phyloP scores from a whole-genome alignment of 2,888 invertebrate genomes.

The Penaeus monodon region DNA sequence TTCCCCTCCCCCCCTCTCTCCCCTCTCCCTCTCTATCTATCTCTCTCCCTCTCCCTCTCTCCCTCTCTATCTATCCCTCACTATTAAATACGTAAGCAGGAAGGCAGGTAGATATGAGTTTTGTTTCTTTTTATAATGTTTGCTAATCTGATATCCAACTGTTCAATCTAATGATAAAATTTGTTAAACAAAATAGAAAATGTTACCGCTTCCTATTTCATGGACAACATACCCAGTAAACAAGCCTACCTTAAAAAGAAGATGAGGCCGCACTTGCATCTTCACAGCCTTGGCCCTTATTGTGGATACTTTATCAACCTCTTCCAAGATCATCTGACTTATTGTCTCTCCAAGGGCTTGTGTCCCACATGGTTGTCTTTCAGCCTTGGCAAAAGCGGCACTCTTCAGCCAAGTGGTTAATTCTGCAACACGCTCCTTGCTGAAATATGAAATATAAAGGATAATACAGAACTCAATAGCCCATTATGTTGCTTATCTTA shows the following conservation, averaged over 20 bases:
- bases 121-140: too few relatives aligned
- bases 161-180: too few relatives aligned
- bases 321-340: slow-evolving; percentile 74
- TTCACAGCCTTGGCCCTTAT: slow-evolving; percentile 67
- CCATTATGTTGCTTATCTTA: too few relatives aligned
- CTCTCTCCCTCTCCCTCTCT: too few relatives aligned
- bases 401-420: slow-evolving; percentile 79
- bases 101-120: too few relatives aligned
- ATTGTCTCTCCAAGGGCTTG: slow-evolving; percentile 80
- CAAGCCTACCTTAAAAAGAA: slow-evolving; percentile 78
- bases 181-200: too few relatives aligned
- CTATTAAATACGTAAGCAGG: too few relatives aligned
- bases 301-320: slow-evolving; percentile 69
- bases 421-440: slow-evolving; percentile 68
- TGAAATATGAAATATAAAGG: slow-evolving; percentile 19
- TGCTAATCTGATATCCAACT: neutral
- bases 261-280: slow-evolving; percentile 84
- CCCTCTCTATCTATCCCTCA: too few relatives aligned
- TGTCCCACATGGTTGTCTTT: slow-evolving; percentile 79
- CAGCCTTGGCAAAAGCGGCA: slow-evolving; percentile 77
- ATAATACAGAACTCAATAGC: neutral
- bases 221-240: neutral
- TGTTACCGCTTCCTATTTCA: neutral
- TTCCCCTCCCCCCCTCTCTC: too few relatives aligned
- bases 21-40: too few relatives aligned